Base-by-base conservation (phyloP, 2,113 vertebrate species). In the Rhabdornis inornatus region DNA sequence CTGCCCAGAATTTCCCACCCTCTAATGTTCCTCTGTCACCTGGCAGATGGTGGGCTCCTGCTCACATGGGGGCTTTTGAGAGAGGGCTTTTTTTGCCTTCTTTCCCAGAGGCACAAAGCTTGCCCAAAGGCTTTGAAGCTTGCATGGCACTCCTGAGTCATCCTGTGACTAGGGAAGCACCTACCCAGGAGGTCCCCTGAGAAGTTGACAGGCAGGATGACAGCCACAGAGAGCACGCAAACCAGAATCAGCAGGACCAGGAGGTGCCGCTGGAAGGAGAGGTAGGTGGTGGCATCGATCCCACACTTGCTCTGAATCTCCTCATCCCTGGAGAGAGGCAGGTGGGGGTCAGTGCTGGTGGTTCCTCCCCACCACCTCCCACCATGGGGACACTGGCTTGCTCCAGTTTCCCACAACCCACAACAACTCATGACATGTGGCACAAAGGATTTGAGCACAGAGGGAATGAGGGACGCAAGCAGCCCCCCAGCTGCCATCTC, bases 261-360 rank as follows among this genome's bases (percentile, higher is more conserved):
- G 89, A 99, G 98, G 96, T 99, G 99, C 69, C 99, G 98, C 97
- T 99, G 99, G 98, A 99, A 99, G 95, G 98, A 99, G 97, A 99
- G 98, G 98, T 99, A 99, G 59, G 98, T 99, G 88, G 98, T 98
- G 10, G 99, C 99, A 2, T 99, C 99, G 1, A 99, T 96, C 85
- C 99, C 99, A 68, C 99, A 99, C 96, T 99, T 99, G 97, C 97
- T 99, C 59, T 99, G 98, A 96, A 99, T 99, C 77, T 99, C 99
- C 87, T 98, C 98, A 2, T 99, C 98, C 98, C 99, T 99, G 94
- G 42, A 84, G 69, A 97, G 45, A 97, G 23, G 60, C 2, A 8
- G 47, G 61, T 49, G 8, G 7, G 9, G 16, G 27, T 95, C 69
- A 97, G 70, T 0, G 2, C 11, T 88, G 30, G 37, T 64, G 39